Percentiles rank a stretch among this genome's conserved stretches.
Conservation (phyloP, 2,797 vertebrate genomes). For the Characodon lateralis region DNA sequence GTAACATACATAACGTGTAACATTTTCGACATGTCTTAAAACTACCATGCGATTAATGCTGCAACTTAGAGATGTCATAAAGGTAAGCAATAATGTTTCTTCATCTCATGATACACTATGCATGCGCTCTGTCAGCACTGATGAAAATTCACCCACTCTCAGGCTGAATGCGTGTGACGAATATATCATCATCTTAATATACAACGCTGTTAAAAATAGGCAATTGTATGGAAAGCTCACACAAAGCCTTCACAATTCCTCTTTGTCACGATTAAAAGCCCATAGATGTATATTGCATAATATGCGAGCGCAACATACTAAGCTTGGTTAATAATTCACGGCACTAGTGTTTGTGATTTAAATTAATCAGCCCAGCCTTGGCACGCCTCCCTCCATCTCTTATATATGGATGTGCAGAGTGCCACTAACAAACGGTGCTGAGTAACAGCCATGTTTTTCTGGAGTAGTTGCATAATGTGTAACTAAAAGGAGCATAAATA, state of each 20-base stretch:
- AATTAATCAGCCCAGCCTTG: conserved; percentile 60
- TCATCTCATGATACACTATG: too few species aligned
- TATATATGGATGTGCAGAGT: conserved; percentile 8
- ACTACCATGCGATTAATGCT: too few species aligned
- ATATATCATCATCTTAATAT: too few species aligned
- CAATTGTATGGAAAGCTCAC: conserved; percentile 45
- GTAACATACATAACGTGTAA: too few species aligned
- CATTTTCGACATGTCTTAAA: too few species aligned
- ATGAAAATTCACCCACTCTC: too few species aligned
- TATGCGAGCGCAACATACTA: conserved; percentile 72
- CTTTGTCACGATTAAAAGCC: conserved; percentile 62
- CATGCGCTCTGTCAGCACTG: too few species aligned
- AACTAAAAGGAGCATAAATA: conserved; percentile 15
- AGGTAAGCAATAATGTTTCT: too few species aligned
- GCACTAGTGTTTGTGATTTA: conserved; percentile 61
- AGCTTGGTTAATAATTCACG: conserved; percentile 75
- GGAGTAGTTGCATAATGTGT: conserved; percentile 12
- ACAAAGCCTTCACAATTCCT: conserved; percentile 49
- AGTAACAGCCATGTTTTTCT: conserved; percentile 10
- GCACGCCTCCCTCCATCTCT: conserved; percentile 4
- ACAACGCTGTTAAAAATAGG: not conserved
- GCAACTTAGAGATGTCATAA: too few species aligned
- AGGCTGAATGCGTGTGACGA: too few species aligned
- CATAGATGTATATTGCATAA: conserved; percentile 69
- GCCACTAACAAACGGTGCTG: conserved; percentile 17